Evolutionary conservation across 2,888 invertebrate genomes (phyloP), one percentile per base, ranked within the genome.

Genomic region (Pimpla rufipes): DNA sequence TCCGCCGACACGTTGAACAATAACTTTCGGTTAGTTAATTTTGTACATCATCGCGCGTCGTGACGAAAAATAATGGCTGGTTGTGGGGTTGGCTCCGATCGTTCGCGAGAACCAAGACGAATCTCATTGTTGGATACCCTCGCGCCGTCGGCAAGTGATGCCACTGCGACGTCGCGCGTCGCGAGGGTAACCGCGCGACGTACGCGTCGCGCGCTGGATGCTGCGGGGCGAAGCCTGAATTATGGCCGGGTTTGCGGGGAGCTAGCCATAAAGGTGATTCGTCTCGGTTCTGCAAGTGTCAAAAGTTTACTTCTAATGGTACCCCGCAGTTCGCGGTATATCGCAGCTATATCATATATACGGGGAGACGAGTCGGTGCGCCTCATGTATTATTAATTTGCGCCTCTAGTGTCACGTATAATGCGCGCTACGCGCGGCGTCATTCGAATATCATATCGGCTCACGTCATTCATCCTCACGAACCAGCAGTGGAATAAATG

Each of bases 261-360:
- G 87, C 80, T 81, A 59, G 86, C 88, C 88, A 90, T 92, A 93
- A 93, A 93, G 90, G 88, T 88, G 87, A 93, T 93, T 93, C 91
- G 93, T 89, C 88, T 87, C 90, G 93, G 91, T 91, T 91, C 90
- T 91, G 92, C 93, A 92, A 92, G 93, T 93, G 92, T 93, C 92
- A 91, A 92, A 93, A 93, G 92, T 90, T 85, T 87, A 83, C 78
- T 85, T 86, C 88, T 90, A 91, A 91, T 91, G 89, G 87, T 87
- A 79, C 62, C 79, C 82, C 81, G 74, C 50, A 76, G 67, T 59
- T 76, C 29, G 67, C 52, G 71, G 59, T 71, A 70, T 16, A 71
- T 21, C 35, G 66, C 47, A 45, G 37, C 40, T 62, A 23, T 52
- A 71, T 45, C 52, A 57, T 67, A 50, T 29, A 29, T 29, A 29